Conservation (phyloP, 2,888 invertebrate genomes). For the Oasisia sp. region DNA sequence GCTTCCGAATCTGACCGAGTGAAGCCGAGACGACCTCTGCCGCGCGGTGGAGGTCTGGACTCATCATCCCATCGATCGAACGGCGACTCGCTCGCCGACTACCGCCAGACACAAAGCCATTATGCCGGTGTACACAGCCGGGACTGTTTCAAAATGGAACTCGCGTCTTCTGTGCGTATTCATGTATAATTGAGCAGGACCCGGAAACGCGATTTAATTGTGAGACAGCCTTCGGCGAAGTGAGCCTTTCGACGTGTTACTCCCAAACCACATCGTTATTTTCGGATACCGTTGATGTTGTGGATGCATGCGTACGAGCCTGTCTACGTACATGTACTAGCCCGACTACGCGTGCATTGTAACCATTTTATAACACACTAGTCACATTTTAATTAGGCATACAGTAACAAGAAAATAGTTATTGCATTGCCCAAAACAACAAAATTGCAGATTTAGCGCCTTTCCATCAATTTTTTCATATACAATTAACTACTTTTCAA, state of each 20-base stretch:
- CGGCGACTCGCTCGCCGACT: background rate
- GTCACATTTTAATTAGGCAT: no score
- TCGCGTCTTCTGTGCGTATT: background rate
- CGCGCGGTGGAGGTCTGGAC: background rate
- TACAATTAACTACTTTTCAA: no score
- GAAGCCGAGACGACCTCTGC: background rate
- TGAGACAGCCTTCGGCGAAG: background rate
- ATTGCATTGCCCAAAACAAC: no score
- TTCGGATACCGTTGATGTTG: background rate
- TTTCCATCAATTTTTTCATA: no score
- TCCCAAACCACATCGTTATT: background rate
- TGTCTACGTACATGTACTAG: no score
- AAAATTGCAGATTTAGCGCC: no score
- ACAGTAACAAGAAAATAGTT: no score
- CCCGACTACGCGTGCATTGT: no score
- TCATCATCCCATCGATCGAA: background rate
- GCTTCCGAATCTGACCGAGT: background rate
- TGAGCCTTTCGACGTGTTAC: background rate
- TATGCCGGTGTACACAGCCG: background rate
- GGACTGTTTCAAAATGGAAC: background rate
- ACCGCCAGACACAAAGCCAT: constrained; percentile 1
- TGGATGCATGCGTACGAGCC: no score
- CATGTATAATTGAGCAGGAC: background rate
- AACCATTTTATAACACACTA: no score
- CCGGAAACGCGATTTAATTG: background rate